Conservation (phyloP, 2,888 invertebrate species). For the Drosophila koepferae region DNA sequence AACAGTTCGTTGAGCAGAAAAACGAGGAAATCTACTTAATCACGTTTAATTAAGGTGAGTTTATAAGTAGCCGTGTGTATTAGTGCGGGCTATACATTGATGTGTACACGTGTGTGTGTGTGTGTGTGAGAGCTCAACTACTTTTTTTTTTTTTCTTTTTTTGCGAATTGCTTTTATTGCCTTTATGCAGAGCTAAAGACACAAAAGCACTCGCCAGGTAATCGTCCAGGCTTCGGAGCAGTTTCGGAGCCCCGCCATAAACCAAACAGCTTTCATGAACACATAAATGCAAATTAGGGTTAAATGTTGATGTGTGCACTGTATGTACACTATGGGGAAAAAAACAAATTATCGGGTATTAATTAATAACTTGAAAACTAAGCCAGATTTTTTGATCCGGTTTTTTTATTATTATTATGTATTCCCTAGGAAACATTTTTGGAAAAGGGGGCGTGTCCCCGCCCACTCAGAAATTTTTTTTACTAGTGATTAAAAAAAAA, state of each 20-base stretch:
- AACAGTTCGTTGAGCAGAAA: constrained; percentile 78
- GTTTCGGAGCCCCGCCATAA: constrained; percentile 36
- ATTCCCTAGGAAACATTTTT: no score
- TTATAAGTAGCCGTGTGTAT: constrained; percentile 65
- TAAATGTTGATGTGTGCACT: constrained; percentile 66
- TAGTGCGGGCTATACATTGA: constrained; percentile 27
- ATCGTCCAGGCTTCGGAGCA: constrained; percentile 39
- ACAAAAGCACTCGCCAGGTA: constrained; percentile 73
- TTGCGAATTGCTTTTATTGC: constrained; percentile 77
- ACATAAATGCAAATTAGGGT: constrained; percentile 81
- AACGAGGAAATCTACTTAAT: constrained; percentile 80
- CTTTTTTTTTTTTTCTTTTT: constrained; percentile 44
- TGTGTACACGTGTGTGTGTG: constrained; percentile 15
- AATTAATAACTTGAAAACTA: no score
- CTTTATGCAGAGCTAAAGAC: constrained; percentile 56
- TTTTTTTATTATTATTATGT: no score
- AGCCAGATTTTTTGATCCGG: no score
- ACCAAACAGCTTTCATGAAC: constrained; percentile 60
- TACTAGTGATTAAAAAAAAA: no score
- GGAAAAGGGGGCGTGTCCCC: no score
- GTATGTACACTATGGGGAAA: no score
- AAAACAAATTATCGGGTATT: no score
- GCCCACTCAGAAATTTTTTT: no score
- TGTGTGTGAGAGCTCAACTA: constrained; percentile 30
- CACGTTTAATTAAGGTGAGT: constrained; percentile 82